Evolutionary conservation across 2,113 vertebrate genomes (phyloP).

Genomic region (Daboia siamensis): DNA sequence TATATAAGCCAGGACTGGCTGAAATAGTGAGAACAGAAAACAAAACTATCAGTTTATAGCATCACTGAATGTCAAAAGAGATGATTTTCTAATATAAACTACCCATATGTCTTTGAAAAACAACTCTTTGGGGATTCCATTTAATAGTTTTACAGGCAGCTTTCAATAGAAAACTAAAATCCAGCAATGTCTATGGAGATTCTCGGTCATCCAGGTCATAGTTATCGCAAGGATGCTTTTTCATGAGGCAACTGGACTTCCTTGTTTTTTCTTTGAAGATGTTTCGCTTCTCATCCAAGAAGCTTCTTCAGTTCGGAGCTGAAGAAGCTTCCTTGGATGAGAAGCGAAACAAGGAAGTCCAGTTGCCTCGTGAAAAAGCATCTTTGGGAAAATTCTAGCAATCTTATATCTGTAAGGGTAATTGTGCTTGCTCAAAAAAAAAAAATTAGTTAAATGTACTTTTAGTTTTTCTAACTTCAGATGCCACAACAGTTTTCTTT

Average conservation of each 20-base stretch:
- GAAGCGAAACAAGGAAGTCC: too few relatives aligned
- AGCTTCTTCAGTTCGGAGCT: too few relatives aligned
- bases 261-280: too few relatives aligned
- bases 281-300: too few relatives aligned
- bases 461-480: neutral
- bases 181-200: neutral
- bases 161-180: neutral
- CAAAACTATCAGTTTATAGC: neutral
- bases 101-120: neutral
- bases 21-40: conserved; percentile 40
- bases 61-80: neutral
- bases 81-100: neutral
- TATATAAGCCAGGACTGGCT: conserved; percentile 83
- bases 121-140: neutral
- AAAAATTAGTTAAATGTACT: neutral
- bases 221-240: too few relatives aligned
- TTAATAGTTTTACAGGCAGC: neutral
- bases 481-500: too few relatives aligned
- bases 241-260: too few relatives aligned
- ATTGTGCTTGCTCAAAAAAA: neutral
- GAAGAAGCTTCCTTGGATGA: too few relatives aligned
- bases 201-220: too few relatives aligned
- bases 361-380: too few relatives aligned
- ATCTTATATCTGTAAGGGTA: too few relatives aligned
- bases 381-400: neutral